Base-by-base conservation (phyloP, 2,113 vertebrate genomes). In the Prunella himalayana region DNA sequence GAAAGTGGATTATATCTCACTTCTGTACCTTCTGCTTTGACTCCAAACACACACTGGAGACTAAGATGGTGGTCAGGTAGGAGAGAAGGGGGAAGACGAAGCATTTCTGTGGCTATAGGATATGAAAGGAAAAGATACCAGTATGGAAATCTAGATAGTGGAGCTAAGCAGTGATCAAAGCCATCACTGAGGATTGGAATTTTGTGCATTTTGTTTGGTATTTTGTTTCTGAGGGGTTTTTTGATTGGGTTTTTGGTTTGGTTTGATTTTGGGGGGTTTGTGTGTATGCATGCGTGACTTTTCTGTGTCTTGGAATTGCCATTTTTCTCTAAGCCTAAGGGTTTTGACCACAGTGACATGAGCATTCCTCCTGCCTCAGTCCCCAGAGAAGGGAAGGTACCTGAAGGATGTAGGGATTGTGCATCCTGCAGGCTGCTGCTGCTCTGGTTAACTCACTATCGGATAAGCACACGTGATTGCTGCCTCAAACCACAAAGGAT, bases 291-390 rank as follows among this genome's bases (percentile, higher is more conserved):
- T 22, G 20, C 23, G 27, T 77, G 49, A 51, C 39, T 64, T 90
- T 65, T 73, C 11, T 49, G 28, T 82, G 41, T 53, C 15, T 16
- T 59, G 33, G 37, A 51, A 28, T 41, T 71, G 31, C 28, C 31
- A 19, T 73, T 87, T 68, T 91, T 57, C 87, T 82, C 33, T 27
- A 44, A 90, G 53, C 19, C 11, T 10, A 3, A 64, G 31, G 15
- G 25, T 57, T 76, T n/a, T 65, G 71, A 35, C 21, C 0, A 1
- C 33, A 33, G 31, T 51, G 69, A 35, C 7, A 11, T 0, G 1
- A 3, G 0, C 2, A 2, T 76, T 75, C 9, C 6, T 37, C 24
- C 61, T 42, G 56, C 35, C 15, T 11, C 1, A 6, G 53, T 14
- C 16, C 25, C 5, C 10, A 35, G 54, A 63, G 60, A 69, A 79